Base-by-base conservation (phyloP, 2,113 vertebrate species). In the Nyctereutes procyonoides region DNA sequence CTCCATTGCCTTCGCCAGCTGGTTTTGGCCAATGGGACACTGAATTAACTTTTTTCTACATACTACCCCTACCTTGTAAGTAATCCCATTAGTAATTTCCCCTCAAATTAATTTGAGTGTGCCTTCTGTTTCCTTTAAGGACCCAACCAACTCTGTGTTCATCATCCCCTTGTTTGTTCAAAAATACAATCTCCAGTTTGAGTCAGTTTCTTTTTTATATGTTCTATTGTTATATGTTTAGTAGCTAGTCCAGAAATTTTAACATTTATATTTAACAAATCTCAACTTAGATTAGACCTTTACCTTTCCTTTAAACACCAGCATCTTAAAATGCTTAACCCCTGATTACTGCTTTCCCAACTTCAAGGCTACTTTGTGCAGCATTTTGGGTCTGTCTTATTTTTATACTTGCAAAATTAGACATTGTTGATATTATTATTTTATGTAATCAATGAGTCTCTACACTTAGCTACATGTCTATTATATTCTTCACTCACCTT, bases 251-350 rank as follows among this genome's bases (percentile, higher is more conserved):
- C 63, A 95, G 67, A 69, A 76, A 83, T 0, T 28, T 76, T 55
- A 84, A 38, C 60, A 58, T 62, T 85, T 22, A 26, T 35, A 55
- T 85, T 79, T 84, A 80, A 32, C 2, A 69, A 32, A 20, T 80
- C 9, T 94, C 48, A 80, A 53, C 8, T 77, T 55, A 92, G 92
- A 79, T 77, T 55, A 92, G 92, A 79, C n/a, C 10, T 84, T 89
- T 89, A 79, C 14, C 6, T 82, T 91, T 22, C 14, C 28, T 89
- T 88, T 84, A 71, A 80, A 73, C 11, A 28, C 19, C 43, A 60
- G 20, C 2, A 16, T 81, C 11, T 86, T 81, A 63, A 30, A 65
- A 56, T 90, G 15, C 6, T 60, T 93, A 17, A 24, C 19, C 2
- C 51, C 28, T 65, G 26, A 65, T 74, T 58, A 67, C 4, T 22